A percentile compares a stretch with the other conserved stretches of the same genome.
Conservation (phyloP, 2,113 vertebrate genomes). For the Larimichthys polyactis region DNA sequence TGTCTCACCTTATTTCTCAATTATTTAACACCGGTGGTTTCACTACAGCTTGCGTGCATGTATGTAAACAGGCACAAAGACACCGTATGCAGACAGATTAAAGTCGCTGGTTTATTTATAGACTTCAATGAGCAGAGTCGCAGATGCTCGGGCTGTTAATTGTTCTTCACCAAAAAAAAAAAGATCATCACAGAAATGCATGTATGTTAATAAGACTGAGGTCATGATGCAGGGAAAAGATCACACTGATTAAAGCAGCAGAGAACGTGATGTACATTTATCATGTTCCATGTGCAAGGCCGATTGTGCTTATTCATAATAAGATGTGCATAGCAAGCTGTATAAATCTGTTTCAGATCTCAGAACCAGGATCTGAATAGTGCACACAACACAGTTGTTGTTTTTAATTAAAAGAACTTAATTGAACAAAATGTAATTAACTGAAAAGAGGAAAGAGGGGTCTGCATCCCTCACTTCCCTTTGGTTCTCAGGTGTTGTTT, state of each 20-base stretch:
- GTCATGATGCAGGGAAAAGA: slow-evolving; percentile 45
- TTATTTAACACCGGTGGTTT: slow-evolving; percentile 31
- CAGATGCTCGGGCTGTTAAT: slow-evolving; percentile 41
- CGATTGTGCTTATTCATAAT: slow-evolving; percentile 50
- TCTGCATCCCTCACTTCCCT: background rate
- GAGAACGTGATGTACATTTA: slow-evolving; percentile 41
- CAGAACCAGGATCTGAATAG: slow-evolving; percentile 8
- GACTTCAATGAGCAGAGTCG: slow-evolving; percentile 21
- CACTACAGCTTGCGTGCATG: background rate
- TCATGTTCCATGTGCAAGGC: slow-evolving; percentile 41
- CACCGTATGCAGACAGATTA: background rate
- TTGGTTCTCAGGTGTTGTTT: slow-evolving; percentile 66
- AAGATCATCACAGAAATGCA: slow-evolving; percentile 20
- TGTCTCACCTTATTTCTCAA: slow-evolving; percentile 45
- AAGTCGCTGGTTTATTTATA: slow-evolving; percentile 46
- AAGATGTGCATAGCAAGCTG: slow-evolving; percentile 9
- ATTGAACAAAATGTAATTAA: slow-evolving; percentile 22
- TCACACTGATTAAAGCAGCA: slow-evolving; percentile 39
- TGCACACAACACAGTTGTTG: slow-evolving; percentile 7
- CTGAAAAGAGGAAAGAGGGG: background rate
- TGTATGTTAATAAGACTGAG: slow-evolving; percentile 37
- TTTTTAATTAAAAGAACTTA: slow-evolving; percentile 31
- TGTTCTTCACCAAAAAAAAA: slow-evolving; percentile 19
- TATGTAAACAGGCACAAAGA: background rate
- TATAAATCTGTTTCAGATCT: slow-evolving; percentile 49